Base-by-base conservation (phyloP, 2,113 vertebrate genomes). In the Trichechus manatus region DNA sequence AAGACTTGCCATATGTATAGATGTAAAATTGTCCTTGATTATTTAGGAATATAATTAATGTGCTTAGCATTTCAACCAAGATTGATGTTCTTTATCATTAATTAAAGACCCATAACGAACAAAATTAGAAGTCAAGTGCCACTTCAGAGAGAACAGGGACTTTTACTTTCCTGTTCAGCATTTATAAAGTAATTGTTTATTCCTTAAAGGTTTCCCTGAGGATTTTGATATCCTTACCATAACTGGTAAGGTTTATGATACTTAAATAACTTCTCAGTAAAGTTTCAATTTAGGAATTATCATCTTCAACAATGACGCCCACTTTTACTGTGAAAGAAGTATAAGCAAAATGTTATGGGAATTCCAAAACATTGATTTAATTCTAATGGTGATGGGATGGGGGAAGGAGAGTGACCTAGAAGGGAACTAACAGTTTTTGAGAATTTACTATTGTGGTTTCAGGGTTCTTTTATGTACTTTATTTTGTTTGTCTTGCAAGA, bases 101-200 rank as follows among this genome's bases (percentile, higher is more conserved):
- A 87, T 82, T 84, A 84, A 79, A 84, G 36, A 84, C 59, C 23
- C 33, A 47, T 83, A 84, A 96, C 87, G 63, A 95, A 39, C 20
- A 87, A 95, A 86, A 83, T 89, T 81, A 79, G 68, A 96, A 53
- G 14, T 68, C 31, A 78, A 66, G 31, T 56, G 19, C 84, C 64
- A 39, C 23, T 81, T 93, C 74, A 92, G 53, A 68, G 20, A 87
- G 50, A 79, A 64, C 11, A 50, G 15, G 17, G 27, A 74, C 42
- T 86, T 95, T 64, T 6, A 81, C 29, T 50, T 97, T 78, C 39
- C 53, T 33, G 8, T 39, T 47, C 59, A 78, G n/a, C 31, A 27
- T 78, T 82, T 92, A 82, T 72, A 74, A 66, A 92, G 27, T 89
- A 93, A 87, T 53, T 86, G 3, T 91, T 61, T 94, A 44, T 88